Base-by-base conservation (phyloP, 2,888 invertebrate genomes). In the Andrena bicolor region DNA sequence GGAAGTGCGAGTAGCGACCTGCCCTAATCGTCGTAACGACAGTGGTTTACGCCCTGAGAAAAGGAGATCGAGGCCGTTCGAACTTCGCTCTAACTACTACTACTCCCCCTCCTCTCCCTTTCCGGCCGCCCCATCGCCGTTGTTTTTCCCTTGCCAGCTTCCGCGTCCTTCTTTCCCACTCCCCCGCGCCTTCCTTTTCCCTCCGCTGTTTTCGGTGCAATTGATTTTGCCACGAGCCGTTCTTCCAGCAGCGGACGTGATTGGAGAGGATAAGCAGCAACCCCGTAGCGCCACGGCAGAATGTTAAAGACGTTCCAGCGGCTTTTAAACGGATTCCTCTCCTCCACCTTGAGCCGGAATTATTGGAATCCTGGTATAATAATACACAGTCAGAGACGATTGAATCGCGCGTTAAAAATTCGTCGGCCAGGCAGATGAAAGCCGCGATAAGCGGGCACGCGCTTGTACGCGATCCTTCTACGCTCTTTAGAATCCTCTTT, bases 21-120 rank as follows among this genome's bases (percentile, higher is more conserved):
- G 53, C 74, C 74, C 83, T 80, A 85, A 83, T 83, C 75, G 84
- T 41, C 65, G 76, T 80, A 80, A 83, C 84, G 83, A 83, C 69
- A 53, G 76, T 68, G 77, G 80, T 83, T 78, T 53, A 70, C 71
- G 73, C 35, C 13, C 8, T n/a, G 35, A 6, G 41, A 66, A 72
- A 76, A 70, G 35, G 10, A 48, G 63, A 41, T 71, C 49, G 65
- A 66, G 82, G 69, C 49, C 41, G 49, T 51, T 58, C 58, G 72
- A 76, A 76, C 51, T 64, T 76, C 20, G 20, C 20, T 32, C 48
- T 10, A 51, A 64, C 48, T 8, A 16, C 49, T 65, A 23, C 16
- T 51, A 49, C 63, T 30, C 41, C 23, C 41, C 13, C n/a, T 49
- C 8, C 0, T 61, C 5, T 20, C 16, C 20, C 49, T 16, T n/a